A percentile compares a stretch with the other conserved stretches of the same genome.
Evolutionary conservation across 2,113 vertebrate genomes (phyloP).

Genomic region (Loxodonta africana): DNA sequence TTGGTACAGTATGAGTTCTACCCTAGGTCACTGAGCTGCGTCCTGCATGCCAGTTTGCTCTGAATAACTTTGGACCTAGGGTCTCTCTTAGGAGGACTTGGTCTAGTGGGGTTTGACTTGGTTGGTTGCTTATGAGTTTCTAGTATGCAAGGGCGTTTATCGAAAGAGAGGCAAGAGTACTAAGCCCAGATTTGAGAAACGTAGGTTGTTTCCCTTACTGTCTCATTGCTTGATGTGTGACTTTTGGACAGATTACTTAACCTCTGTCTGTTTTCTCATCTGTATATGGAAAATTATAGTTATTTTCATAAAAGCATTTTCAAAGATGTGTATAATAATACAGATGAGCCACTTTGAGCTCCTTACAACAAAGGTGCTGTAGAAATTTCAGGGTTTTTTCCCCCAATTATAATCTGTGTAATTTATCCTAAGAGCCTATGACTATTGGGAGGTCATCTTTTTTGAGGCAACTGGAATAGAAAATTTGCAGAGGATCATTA

Average conservation of each 20-base stretch:
- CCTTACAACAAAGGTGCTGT: background rate
- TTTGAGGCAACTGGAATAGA: conserved; percentile 48
- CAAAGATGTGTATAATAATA: conserved; percentile 31
- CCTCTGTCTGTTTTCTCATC: conserved; percentile 5
- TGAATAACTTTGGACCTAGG: conserved; percentile 18
- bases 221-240: background rate
- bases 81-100: background rate
- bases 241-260: conserved; percentile 59
- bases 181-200: conserved; percentile 23
- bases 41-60: background rate
- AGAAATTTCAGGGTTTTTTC: conserved; percentile 9
- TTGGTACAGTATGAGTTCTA: conserved; percentile 23
- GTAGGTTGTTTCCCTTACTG: background rate
- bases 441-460: background rate
- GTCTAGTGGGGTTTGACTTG: background rate
- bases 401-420: background rate
- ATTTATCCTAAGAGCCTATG: background rate
- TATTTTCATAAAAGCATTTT: conserved; percentile 65
- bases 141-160: background rate
- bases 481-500: conserved; percentile 38
- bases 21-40: background rate
- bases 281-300: conserved; percentile 48
- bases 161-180: background rate
- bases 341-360: conserved; percentile 11
- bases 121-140: conserved; percentile 21